Evolutionary conservation across 2,113 vertebrate species (phyloP), one percentile per base, ranked within the genome.

Genomic region (Scartelaos histophorus): DNA sequence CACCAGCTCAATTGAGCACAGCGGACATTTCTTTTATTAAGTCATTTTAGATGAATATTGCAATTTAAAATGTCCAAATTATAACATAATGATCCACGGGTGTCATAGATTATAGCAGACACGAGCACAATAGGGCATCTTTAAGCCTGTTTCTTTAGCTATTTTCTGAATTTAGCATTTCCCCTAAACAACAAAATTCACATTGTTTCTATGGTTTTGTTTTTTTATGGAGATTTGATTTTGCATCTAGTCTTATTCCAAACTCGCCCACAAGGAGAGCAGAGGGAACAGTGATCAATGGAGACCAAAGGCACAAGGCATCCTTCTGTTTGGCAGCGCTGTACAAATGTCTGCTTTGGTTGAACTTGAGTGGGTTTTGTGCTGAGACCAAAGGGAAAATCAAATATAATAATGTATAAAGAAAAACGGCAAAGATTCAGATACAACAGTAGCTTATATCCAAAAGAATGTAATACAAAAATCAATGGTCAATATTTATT

Each of bases 21-120:
- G n/a, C 7, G 35, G 21, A 53, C 46, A 24, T 66, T 74, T 74
- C 56, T 75, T 81, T 84, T 29, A 29, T 29, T 29, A 29, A 29
- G 29, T 29, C 29, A 29, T 29, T 29, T 29, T 29, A 29, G 29
- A 29, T 29, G 29, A 29, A 29, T 29, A 29, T 29, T 29, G 29
- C 29, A 2, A 29, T 29, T 29, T 29, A 29, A 29, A 29, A 29
- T 29, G 29, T 29, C 29, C 29, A 29, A 29, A 29, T 29, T 29
- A 29, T 29, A 29, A 29, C 29, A 29, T 29, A 29, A 29, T 29
- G 29, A 29, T 2, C 29, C 29, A 29, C 29, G 29, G 29, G 29
- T 29, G 29, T 29, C 4, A 29, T 29, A 29, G 2, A 29, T 29
- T 29, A 29, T 29, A 29, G 29, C 4, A 29, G 29, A 29, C 29